Conservation (phyloP, 2,113 vertebrate genomes). For the Ivindomyrus marchei region DNA sequence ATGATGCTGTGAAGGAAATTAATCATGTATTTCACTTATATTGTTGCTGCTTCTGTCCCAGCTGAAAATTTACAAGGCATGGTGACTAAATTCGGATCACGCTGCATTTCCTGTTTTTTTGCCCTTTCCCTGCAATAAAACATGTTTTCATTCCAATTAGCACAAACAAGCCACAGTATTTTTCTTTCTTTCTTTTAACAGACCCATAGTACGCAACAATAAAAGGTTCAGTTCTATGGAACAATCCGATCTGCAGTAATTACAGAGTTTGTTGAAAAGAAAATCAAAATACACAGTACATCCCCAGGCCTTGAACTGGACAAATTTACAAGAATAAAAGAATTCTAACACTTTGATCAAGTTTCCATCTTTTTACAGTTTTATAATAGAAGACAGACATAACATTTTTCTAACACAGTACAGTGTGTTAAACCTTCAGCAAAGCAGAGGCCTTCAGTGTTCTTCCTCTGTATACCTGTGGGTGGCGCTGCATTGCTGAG, state of each 20-base stretch:
- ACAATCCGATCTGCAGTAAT: not conserved
- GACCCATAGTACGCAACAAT: not conserved
- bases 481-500: not conserved
- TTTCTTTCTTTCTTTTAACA: not conserved
- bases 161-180: not conserved
- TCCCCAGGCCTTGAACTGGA: not conserved
- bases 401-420: not conserved
- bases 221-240: not conserved
- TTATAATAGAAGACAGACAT: too few species aligned
- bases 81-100: not conserved
- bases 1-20: not conserved
- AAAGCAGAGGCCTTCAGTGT: not conserved
- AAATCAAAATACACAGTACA: not conserved
- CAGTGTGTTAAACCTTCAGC: not conserved
- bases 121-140: not conserved
- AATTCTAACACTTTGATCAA: not conserved
- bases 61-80: not conserved
- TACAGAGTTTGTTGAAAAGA: not conserved
- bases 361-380: not conserved
- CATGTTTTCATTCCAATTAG: not conserved
- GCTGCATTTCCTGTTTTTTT: not conserved
- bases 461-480: not conserved
- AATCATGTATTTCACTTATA: not conserved
- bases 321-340: not conserved
- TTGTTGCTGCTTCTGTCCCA: not conserved